phyloP scores from a whole-genome alignment of 2,113 vertebrate genomes.

The Setophaga petechia region DNA sequence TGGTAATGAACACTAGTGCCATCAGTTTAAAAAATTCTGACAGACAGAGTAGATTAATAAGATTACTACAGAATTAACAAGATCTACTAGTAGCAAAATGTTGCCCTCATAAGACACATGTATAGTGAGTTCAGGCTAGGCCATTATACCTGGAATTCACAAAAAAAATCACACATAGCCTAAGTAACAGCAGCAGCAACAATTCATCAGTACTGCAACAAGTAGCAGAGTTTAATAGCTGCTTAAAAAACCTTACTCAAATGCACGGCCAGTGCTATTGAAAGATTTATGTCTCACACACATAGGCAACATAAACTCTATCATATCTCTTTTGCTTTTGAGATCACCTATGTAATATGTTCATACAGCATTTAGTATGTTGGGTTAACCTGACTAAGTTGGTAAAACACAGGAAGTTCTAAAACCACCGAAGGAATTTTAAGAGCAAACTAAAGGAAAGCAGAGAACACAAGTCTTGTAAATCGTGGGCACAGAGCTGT shows the following conservation, averaged over 20 bases:
- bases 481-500: background rate
- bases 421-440: background rate
- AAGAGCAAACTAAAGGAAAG: background rate
- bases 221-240: background rate
- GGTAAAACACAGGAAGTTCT: background rate
- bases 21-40: background rate
- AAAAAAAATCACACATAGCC: background rate
- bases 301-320: background rate
- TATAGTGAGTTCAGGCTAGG: background rate
- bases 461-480: background rate
- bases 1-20: background rate
- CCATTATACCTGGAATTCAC: background rate
- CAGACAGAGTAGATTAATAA: background rate
- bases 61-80: background rate
- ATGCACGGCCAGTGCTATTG: background rate
- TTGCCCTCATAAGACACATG: background rate
- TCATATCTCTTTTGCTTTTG: background rate
- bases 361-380: background rate
- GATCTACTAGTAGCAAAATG: background rate
- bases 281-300: background rate
- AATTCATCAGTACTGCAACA: background rate
- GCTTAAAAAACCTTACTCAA: background rate
- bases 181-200: background rate
- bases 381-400: background rate
- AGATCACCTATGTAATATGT: background rate